Conservation (phyloP, 2,113 vertebrate species). For the Bubo scandiacus region DNA sequence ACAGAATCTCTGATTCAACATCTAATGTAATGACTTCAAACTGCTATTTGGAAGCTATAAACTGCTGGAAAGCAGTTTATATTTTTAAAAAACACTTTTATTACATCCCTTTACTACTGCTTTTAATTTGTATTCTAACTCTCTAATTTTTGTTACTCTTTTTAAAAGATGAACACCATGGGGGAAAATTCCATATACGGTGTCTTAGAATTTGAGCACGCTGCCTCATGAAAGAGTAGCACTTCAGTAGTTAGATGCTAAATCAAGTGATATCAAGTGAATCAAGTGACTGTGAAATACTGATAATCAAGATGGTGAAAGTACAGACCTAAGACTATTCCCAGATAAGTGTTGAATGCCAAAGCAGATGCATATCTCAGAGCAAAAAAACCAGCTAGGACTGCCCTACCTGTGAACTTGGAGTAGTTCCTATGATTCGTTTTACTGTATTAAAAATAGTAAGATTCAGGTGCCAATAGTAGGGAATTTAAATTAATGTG, state of each 20-base stretch:
- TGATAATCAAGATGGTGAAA: background rate
- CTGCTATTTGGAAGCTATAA: background rate
- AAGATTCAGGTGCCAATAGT: background rate
- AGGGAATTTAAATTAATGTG: background rate
- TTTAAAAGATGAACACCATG: background rate
- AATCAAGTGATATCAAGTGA: background rate
- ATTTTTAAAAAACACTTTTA: background rate
- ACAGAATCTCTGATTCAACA: background rate
- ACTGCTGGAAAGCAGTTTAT: background rate
- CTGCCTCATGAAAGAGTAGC: background rate
- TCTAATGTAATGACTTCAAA: background rate
- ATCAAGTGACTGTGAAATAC: background rate
- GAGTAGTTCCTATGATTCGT: background rate
- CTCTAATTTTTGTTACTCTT: background rate
- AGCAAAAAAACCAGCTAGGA: background rate
- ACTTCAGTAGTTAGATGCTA: background rate
- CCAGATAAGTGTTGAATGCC: background rate
- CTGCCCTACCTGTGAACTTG: background rate
- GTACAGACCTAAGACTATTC: background rate
- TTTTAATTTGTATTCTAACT: background rate
- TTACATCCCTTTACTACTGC: background rate
- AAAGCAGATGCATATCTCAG: background rate
- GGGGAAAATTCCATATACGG: background rate
- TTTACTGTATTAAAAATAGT: background rate
- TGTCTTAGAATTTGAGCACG: background rate